phyloP scores from a whole-genome alignment of 2,888 invertebrate species.

The Nemotelus nigrinus region DNA sequence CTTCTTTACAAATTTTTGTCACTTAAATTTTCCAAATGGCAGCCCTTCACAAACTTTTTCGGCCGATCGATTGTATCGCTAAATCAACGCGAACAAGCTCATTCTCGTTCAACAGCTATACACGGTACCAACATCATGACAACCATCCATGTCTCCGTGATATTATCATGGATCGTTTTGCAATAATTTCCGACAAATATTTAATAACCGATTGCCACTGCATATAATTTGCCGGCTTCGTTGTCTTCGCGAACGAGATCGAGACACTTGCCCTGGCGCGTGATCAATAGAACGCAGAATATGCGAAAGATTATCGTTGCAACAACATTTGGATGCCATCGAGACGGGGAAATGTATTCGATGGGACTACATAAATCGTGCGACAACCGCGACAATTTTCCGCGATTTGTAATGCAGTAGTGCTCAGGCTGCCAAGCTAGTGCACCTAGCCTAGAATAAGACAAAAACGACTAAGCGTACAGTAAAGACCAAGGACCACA shows the following conservation, averaged over 20 bases:
- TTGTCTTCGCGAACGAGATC: no score
- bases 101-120: not conserved
- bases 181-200: slow-evolving; percentile 27
- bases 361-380: slow-evolving; percentile 27
- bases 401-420: not conserved
- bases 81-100: no score
- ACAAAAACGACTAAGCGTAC: not conserved
- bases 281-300: not conserved
- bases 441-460: not conserved
- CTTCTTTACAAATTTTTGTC: no score
- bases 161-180: slow-evolving; percentile 29
- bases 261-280: no score
- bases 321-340: slow-evolving; percentile 35
- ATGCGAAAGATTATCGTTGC: slow-evolving; percentile 2
- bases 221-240: not conserved
- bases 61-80: no score
- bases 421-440: not conserved
- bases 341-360: slow-evolving; percentile 15
- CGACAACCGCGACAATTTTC: slow-evolving; percentile 30
- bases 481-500: not conserved
- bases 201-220: slow-evolving; percentile 16
- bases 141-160: not conserved
- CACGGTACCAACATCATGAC: slow-evolving; percentile 22
- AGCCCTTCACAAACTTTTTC: no score
- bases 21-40: no score